Percentiles rank a stretch among this genome's conserved stretches.
Conservation (phyloP, 2,888 invertebrate genomes). For the Digitonthophagus gazella region DNA sequence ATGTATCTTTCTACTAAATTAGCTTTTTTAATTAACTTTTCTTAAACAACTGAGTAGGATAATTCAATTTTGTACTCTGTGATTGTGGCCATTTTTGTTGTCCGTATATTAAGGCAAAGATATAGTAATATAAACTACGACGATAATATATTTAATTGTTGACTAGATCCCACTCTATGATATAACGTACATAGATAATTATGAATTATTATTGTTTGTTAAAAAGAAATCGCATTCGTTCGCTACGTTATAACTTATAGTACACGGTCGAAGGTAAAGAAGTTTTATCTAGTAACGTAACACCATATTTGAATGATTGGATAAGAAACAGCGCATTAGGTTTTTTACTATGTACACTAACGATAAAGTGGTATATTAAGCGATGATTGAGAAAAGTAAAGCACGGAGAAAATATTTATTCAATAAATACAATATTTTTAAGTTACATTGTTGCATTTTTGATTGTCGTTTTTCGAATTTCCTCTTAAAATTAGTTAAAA, state of each 20-base stretch:
- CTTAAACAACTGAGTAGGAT: not conserved
- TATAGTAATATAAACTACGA: not conserved
- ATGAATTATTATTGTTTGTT: not conserved
- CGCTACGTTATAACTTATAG: not conserved
- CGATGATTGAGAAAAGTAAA: not conserved
- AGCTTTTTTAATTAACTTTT: too few species aligned
- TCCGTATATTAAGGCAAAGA: not conserved
- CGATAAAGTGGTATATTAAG: not conserved
- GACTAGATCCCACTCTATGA: not conserved
- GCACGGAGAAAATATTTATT: constrained; percentile 15
- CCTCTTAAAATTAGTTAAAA: constrained; percentile 69
- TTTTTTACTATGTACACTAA: constrained; percentile 15
- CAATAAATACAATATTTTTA: constrained; percentile 11
- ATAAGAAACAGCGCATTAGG: not conserved
- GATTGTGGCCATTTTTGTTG: not conserved
- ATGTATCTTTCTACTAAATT: too few species aligned
- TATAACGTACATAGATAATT: not conserved
- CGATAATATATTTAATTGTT: not conserved
- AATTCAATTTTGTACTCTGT: not conserved
- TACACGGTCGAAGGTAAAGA: not conserved
- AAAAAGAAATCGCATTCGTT: not conserved
- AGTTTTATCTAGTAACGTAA: not conserved
- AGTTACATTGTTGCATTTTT: not conserved
- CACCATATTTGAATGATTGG: not conserved
- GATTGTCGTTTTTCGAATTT: not conserved